These are phyloP conservation scores for Tichodroma muraria DNA, from an alignment of 2,113 vertebrate genomes.

Conservation along the genomic window DNA sequence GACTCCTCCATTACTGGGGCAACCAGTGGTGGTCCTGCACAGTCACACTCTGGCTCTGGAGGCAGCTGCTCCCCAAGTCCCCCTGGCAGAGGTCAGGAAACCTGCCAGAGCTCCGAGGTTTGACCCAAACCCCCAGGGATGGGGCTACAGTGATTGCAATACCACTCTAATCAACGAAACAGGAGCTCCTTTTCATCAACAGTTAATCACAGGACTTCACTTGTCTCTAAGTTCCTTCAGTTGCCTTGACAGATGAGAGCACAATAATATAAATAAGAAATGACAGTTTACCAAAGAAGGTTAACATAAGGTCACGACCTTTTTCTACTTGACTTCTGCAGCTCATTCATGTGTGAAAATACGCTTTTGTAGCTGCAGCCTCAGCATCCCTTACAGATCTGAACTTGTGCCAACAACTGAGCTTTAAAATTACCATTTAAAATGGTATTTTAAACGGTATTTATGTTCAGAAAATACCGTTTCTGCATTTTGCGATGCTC, in stretches of 20 bases:
- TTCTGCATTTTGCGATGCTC: neutral
- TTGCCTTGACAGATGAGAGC: constrained; percentile 26
- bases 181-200: constrained; percentile 5
- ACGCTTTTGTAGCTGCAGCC: neutral
- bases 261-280: constrained; percentile 37
- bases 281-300: constrained; percentile 46
- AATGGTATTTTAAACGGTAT: neutral
- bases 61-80: neutral
- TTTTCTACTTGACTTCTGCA: constrained; percentile 36
- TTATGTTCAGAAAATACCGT: neutral
- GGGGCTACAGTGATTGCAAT: neutral
- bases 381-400: neutral
- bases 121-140: neutral
- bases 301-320: neutral
- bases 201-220: constrained; percentile 12
- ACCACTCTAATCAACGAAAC: neutral
- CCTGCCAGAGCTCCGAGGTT: neutral
- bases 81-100: neutral
- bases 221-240: neutral
- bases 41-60: neutral
- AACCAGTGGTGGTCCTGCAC: neutral
- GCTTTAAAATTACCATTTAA: neutral
- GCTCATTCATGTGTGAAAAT: constrained; percentile 26
- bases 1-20: neutral
- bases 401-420: neutral